Evolutionary conservation across 1,140 invertebrate genomes (phyloP), one percentile per base, ranked within the genome.

Genomic region (Anoplophora glabripennis): DNA sequence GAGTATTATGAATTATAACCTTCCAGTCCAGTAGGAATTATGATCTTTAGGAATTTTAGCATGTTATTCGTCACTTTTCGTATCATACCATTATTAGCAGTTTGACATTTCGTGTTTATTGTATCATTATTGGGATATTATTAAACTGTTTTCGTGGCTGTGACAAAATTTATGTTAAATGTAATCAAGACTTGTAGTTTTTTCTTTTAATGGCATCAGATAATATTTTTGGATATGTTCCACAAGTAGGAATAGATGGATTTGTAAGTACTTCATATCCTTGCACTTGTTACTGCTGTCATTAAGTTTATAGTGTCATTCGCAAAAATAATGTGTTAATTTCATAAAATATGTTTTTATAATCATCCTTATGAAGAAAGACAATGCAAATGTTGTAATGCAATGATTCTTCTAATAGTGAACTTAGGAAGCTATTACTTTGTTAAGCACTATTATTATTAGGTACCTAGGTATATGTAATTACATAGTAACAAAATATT

Each of bases 181-280:
- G 52, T 54, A 12, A 54, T 15, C 41, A 11, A 54, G 44, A 28
- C 5, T 53, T 17, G 10, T 17, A n/a, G 14, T 53, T 53, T 53
- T 53, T 14, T 54, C 52, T 46, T 49, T 45, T 54, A 59, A 74
- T 74, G 72, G 71, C 67, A 67, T 64, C 68, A 46, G 70, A 72
- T 54, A 69, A 64, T 62, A 61, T 67, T 53, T 75, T 68, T 60
- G 74, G 73, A 28, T 76, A 75, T 58, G 64, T 70, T 55, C 71
- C 72, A 17, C 63, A 65, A 44, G 52, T 72, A 45, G 69, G 64
- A 51, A 54, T 57, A 11, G 70, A 74, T 63, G 72, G 69, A 63
- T 65, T 60, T 65, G 74, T 75, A 68, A 75, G 74, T 73, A 38
- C n/a, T 48, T 40, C n/a, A 11, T 53, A n/a, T 36, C 28, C 47